phyloP scores from a whole-genome alignment of 2,113 vertebrate species.

The Aldabrachelys gigantea region DNA sequence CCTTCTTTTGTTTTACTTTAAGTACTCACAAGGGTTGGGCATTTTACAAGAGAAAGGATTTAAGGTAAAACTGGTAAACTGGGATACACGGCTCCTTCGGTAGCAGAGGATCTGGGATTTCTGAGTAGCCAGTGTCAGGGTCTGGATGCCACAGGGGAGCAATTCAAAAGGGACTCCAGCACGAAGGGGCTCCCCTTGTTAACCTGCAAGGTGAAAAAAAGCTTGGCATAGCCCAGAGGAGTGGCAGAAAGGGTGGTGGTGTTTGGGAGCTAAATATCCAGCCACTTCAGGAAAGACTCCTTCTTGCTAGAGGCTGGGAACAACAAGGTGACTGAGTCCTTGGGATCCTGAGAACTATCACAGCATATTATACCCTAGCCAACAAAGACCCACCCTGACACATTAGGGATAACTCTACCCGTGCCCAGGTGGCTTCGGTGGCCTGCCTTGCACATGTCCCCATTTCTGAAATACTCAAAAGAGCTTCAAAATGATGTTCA shows the following conservation, averaged over 20 bases:
- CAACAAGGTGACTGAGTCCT: neutral
- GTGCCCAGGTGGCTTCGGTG: neutral
- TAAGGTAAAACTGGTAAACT: neutral
- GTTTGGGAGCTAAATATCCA: neutral
- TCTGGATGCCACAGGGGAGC: neutral
- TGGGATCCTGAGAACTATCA: neutral
- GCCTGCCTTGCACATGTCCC: neutral
- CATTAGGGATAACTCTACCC: neutral
- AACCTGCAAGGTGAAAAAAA: neutral
- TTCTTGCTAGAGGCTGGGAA: neutral
- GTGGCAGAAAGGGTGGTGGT: neutral
- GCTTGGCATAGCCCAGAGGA: neutral
- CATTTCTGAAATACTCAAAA: neutral
- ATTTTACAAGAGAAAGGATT: neutral
- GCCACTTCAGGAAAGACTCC: neutral
- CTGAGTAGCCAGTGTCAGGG: neutral
- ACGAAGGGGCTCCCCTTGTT: neutral
- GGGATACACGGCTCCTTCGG: neutral
- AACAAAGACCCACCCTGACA: neutral
- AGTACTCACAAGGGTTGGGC: neutral
- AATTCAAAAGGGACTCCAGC: neutral
- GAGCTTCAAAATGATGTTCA: neutral
- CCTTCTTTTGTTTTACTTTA: neutral
- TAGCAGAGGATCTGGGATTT: neutral
- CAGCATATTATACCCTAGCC: neutral